phyloP scores from a whole-genome alignment of 2,888 invertebrate genomes.

The Auanema freiburgensis region DNA sequence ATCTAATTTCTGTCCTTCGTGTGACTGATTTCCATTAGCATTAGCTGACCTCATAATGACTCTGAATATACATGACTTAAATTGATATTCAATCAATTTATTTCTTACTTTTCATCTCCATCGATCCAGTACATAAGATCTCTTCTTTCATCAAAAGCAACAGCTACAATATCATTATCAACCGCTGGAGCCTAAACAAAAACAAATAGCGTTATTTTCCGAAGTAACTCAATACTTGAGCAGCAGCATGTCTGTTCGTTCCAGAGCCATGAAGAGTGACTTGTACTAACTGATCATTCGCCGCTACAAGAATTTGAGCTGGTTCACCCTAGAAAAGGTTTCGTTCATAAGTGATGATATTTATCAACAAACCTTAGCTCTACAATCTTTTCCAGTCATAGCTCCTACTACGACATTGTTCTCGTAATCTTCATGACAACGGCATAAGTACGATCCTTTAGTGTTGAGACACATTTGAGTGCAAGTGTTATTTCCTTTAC shows the following conservation, averaged over 20 bases:
- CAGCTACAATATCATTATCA: conserved; percentile 85
- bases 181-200: conserved; percentile 66
- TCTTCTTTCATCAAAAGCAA: conserved; percentile 71
- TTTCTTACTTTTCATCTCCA: conserved; percentile 62
- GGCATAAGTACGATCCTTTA: conserved; percentile 85
- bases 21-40: conserved; percentile 61
- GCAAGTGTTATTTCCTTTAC: conserved; percentile 77
- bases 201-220: background rate
- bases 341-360: background rate
- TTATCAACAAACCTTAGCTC: conserved; percentile 52
- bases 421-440: conserved; percentile 72
- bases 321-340: conserved; percentile 27
- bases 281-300: conserved; percentile 56
- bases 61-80: background rate
- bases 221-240: conserved; percentile 22
- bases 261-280: conserved; percentile 52
- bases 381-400: conserved; percentile 64
- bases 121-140: conserved; percentile 95
- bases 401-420: conserved; percentile 63
- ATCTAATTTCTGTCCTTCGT: conserved; percentile 60
- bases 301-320: conserved; percentile 52
- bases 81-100: background rate
- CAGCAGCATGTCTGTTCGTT: conserved; percentile 57
- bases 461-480: conserved; percentile 89
- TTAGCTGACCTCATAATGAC: conserved; percentile 49